phyloP scores from a whole-genome alignment of 2,113 vertebrate species.

The Elanus axillaris region DNA sequence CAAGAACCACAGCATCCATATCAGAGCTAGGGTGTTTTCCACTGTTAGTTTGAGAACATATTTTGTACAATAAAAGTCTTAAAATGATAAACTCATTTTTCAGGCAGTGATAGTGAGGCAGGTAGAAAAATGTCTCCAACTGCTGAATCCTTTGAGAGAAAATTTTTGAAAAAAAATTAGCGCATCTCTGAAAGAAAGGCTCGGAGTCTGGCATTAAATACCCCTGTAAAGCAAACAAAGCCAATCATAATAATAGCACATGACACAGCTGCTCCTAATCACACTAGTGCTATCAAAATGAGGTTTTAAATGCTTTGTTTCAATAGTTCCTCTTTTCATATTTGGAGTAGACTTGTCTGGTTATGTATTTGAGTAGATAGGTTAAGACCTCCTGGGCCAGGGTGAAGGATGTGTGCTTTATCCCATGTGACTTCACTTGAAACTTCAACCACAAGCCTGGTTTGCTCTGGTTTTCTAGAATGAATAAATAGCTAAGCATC shows the following conservation, averaged over 20 bases:
- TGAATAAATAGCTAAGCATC: neutral
- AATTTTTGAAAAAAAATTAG: neutral
- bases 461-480: neutral
- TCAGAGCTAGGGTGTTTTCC: neutral
- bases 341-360: neutral
- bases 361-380: neutral
- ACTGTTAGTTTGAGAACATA: rapidly evolving
- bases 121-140: neutral
- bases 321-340: rapidly evolving
- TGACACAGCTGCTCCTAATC: neutral
- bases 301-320: neutral
- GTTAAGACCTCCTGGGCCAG: neutral
- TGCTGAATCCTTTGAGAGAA: neutral
- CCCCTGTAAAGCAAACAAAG: neutral
- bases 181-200: neutral
- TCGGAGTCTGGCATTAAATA: neutral
- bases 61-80: neutral
- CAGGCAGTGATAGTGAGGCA: neutral
- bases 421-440: neutral
- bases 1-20: rapidly evolving
- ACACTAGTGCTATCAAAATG: neutral
- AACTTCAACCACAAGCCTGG: neutral
- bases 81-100: neutral
- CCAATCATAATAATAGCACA: rapidly evolving
- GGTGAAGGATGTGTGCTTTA: neutral